A percentile compares a stretch with the other conserved stretches of the same genome.
Conservation (phyloP, 1,140 invertebrate genomes). For the Drosophila ambigua region DNA sequence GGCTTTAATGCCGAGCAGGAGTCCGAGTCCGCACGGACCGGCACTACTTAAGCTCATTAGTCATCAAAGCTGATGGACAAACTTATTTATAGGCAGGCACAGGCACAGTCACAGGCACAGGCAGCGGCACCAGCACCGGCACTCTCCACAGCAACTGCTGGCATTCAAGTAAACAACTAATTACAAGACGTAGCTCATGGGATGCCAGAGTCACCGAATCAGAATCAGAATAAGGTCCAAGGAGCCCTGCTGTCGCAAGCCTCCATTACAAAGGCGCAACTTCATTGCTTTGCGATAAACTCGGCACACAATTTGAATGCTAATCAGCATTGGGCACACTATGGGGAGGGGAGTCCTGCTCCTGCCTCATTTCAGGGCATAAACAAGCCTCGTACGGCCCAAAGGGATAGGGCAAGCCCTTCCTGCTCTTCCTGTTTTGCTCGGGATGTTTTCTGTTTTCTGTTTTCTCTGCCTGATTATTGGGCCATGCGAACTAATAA, state of each 20-base stretch:
- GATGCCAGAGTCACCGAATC: not conserved
- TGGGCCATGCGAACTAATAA: constrained; percentile 77
- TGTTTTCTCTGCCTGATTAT: constrained; percentile 60
- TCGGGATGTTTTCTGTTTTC: constrained; percentile 59
- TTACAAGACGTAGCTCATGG: constrained; percentile 48
- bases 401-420: constrained; percentile 27
- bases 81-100: constrained; percentile 60
- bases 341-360: not conserved
- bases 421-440: constrained; percentile 43
- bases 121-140: no score
- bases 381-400: constrained; percentile 40
- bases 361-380: constrained; percentile 6
- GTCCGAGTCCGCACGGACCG: not conserved
- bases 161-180: constrained; percentile 76
- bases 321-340: constrained; percentile 56
- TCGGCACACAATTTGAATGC: constrained; percentile 81
- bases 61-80: constrained; percentile 46
- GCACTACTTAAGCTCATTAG: constrained; percentile 60
- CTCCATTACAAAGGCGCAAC: constrained; percentile 73
- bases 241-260: constrained; percentile 43
- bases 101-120: no score
- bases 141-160: constrained; percentile 14
- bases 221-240: not conserved
- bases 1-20: constrained; percentile 26
- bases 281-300: constrained; percentile 81